phyloP scores from a whole-genome alignment of 2,797 vertebrate genomes.

The Nothura maculosa region DNA sequence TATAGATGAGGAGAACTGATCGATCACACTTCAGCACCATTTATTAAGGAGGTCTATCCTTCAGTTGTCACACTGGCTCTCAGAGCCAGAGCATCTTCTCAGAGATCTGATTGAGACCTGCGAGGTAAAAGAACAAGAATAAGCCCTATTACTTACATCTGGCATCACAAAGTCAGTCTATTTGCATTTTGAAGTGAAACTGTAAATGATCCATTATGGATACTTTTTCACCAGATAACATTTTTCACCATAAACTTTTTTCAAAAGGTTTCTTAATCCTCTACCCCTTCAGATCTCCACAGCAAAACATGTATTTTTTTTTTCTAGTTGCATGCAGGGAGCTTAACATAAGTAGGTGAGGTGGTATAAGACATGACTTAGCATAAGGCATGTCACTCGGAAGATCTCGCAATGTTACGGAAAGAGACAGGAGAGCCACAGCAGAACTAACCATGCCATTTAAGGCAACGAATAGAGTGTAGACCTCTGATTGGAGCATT shows the following conservation, averaged over 20 bases:
- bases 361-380: too few relatives aligned
- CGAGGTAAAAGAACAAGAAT: background rate
- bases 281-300: background rate
- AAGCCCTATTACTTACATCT: background rate
- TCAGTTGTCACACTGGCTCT: background rate
- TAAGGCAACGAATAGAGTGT: too few relatives aligned
- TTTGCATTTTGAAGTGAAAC: background rate
- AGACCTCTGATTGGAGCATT: too few relatives aligned
- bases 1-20: background rate
- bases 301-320: fast-evolving
- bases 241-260: too few relatives aligned
- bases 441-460: too few relatives aligned
- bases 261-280: background rate
- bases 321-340: background rate
- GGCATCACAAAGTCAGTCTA: background rate
- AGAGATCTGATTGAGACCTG: background rate
- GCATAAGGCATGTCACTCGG: too few relatives aligned
- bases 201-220: background rate
- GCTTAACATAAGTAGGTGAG: too few relatives aligned
- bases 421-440: too few relatives aligned
- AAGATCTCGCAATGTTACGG: too few relatives aligned
- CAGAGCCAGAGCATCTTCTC: background rate
- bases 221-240: background rate
- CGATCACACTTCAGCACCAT: background rate
- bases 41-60: background rate